phyloP scores from a whole-genome alignment of 2,113 vertebrate species.

The Pardalotus punctatus region DNA sequence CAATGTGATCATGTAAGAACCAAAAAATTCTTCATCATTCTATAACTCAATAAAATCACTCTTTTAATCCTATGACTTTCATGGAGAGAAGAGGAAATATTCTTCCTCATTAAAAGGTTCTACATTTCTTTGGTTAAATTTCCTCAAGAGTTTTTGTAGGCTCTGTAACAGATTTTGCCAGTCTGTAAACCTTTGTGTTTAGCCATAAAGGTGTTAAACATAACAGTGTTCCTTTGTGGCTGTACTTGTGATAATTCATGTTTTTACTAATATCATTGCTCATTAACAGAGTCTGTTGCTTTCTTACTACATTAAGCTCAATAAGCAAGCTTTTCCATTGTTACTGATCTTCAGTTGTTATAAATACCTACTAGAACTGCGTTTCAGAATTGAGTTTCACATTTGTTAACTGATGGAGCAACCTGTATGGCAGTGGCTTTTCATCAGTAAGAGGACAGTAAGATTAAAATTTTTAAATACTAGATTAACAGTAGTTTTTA shows the following conservation, averaged over 20 bases:
- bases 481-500: not conserved
- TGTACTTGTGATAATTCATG: not conserved
- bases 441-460: not conserved
- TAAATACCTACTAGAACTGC: not conserved
- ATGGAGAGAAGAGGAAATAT: not conserved
- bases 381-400: not conserved
- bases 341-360: not conserved
- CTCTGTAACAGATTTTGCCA: not conserved
- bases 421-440: not conserved
- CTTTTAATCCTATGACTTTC: not conserved
- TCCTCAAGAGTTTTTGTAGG: not conserved
- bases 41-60: not conserved
- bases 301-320: not conserved
- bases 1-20: not conserved
- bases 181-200: not conserved
- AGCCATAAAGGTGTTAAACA: not conserved
- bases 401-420: not conserved
- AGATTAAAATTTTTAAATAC: not conserved
- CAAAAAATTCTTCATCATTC: not conserved
- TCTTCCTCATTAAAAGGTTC: not conserved
- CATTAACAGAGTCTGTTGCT: conserved; percentile 15
- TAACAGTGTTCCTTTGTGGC: not conserved
- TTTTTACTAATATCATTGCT: conserved; percentile 4
- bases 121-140: not conserved
- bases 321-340: not conserved